Evolutionary conservation across 2,888 invertebrate genomes (phyloP).

Genomic region (Sisyra terminalis): DNA sequence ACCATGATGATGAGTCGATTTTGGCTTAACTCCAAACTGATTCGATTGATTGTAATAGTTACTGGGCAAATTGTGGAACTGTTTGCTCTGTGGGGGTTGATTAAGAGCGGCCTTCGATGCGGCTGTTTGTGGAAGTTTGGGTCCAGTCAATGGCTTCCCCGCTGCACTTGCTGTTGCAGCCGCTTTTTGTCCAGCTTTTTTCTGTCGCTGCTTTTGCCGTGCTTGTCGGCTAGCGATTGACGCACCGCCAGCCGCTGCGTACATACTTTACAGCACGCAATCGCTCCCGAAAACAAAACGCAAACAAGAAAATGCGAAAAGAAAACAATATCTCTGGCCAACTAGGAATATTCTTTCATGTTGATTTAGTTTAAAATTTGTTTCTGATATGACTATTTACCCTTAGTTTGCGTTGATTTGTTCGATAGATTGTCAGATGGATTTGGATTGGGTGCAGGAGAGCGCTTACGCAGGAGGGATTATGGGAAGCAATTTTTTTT

Average conservation of each 20-base stretch:
- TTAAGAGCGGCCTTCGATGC: slow-evolving; percentile 13
- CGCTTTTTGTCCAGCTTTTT: slow-evolving; percentile 29
- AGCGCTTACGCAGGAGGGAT: no score
- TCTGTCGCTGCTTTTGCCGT: slow-evolving; percentile 34
- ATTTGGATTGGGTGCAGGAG: neutral
- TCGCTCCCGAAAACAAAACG: neutral
- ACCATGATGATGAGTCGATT: slow-evolving; percentile 33
- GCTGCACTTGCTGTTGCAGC: slow-evolving; percentile 10
- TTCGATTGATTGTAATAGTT: slow-evolving; percentile 25
- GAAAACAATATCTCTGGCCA: no score
- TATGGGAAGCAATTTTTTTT: no score
- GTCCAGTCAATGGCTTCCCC: neutral
- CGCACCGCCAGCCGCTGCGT: slow-evolving; percentile 80
- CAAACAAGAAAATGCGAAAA: no score
- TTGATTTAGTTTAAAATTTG: neutral
- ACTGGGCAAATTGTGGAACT: slow-evolving; percentile 37
- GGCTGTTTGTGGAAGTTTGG: neutral
- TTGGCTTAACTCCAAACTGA: slow-evolving; percentile 17
- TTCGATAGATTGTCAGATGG: no score
- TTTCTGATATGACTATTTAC: no score
- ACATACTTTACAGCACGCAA: slow-evolving; percentile 35
- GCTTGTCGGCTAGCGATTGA: slow-evolving; percentile 73
- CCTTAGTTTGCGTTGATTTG: no score
- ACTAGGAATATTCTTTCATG: neutral
- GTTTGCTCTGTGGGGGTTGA: slow-evolving; percentile 26